Percentiles rank a stretch among this genome's conserved stretches.
These are phyloP conservation scores for Poecilia wingei DNA, from an alignment of 2,797 vertebrate genomes.

Conservation along the genomic window DNA sequence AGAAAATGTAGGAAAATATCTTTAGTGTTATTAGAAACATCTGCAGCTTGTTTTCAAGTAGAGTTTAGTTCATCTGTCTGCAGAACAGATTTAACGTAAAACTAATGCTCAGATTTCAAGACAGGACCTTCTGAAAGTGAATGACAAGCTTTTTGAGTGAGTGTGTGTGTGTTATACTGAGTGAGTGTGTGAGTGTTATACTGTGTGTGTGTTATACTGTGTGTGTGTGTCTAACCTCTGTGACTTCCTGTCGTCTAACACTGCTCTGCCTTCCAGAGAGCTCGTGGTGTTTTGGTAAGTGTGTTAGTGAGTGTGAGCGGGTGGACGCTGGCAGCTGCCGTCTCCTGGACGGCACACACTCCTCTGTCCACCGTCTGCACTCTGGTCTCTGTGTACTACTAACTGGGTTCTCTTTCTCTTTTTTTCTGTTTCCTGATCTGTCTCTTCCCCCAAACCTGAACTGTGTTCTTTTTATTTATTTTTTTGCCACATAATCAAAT, in stretches of 20 bases:
- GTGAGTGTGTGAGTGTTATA: conserved; percentile 19
- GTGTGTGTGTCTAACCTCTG: conserved; percentile 38
- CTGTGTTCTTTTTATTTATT: not conserved
- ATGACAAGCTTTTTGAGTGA: not conserved
- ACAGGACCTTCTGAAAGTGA: not conserved
- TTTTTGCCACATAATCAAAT: conserved; percentile 10
- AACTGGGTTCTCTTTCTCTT: conserved; percentile 50
- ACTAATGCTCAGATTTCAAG: not conserved
- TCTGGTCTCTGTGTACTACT: conserved; percentile 39
- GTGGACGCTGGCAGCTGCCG: conserved; percentile 45
- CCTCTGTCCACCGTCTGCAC: conserved; percentile 39
- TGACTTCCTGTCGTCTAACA: conserved; percentile 76
- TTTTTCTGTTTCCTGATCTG: conserved; percentile 24
- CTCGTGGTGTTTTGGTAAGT: conserved; percentile 79
- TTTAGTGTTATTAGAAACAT: not conserved
- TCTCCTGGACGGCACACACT: conserved; percentile 33
- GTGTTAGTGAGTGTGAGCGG: conserved; percentile 44
- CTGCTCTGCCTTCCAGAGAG: conserved; percentile 81
- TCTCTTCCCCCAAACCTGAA: conserved; percentile 21
- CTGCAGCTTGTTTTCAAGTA: not conserved
- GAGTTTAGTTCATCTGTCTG: not conserved
- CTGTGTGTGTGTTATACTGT: conserved; percentile 3
- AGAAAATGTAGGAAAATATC: not conserved
- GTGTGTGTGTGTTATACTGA: conserved; percentile 3
- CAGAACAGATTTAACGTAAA: not conserved